Evolutionary conservation across 2,888 invertebrate species (phyloP).

Genomic region (Dryocosmus kuriphilus): DNA sequence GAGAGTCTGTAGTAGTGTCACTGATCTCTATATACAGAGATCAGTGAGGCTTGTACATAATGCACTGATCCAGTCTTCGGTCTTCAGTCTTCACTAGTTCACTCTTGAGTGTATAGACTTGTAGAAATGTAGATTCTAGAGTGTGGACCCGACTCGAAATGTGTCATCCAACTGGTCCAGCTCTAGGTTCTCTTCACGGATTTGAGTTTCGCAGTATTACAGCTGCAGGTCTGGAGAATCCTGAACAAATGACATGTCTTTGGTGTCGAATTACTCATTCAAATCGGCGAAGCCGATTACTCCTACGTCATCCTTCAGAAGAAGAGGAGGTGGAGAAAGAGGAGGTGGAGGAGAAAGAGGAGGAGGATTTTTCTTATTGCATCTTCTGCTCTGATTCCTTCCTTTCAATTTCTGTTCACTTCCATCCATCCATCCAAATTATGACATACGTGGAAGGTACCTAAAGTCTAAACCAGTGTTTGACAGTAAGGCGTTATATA

Average conservation of each 20-base stretch:
- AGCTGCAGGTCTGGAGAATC: constrained; percentile 61
- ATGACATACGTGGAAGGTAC: no score
- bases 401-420: not conserved
- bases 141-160: no score
- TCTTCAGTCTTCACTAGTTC: not conserved
- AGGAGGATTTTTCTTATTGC: constrained; percentile 26
- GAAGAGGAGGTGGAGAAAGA: no score
- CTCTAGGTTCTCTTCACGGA: constrained; percentile 53
- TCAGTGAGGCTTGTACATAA: not conserved
- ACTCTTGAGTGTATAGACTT: no score
- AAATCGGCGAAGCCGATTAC: constrained; percentile 64
- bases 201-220: constrained; percentile 65
- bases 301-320: not conserved
- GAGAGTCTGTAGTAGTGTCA: no score
- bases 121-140: no score
- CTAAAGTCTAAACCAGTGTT: no score
- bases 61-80: not conserved
- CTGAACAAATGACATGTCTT: constrained; percentile 58
- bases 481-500: no score
- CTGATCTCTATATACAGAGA: no score
- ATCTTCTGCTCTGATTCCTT: constrained; percentile 24
- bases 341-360: no score
- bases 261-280: constrained; percentile 66
- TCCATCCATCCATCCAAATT: not conserved
- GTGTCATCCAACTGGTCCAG: constrained; percentile 55